Conservation (phyloP, 2,113 vertebrate species). For the Ophthalmolycus amberensis region DNA sequence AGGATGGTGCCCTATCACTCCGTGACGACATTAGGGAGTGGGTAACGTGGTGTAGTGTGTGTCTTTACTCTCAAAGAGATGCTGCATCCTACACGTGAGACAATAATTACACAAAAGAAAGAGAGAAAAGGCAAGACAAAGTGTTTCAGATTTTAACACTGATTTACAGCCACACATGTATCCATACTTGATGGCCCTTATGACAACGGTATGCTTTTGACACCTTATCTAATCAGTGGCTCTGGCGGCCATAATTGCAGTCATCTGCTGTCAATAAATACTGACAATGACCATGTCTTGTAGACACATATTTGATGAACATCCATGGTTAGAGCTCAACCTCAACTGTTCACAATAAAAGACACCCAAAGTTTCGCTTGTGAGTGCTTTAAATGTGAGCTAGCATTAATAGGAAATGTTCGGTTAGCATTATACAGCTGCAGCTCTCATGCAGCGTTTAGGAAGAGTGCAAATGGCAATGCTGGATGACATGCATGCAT, state of each 20-base stretch:
- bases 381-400: background rate
- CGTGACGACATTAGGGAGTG: conserved; percentile 76
- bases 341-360: background rate
- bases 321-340: background rate
- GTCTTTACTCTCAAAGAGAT: conserved; percentile 58
- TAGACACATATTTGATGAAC: background rate
- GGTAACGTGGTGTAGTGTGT: conserved; percentile 27
- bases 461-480: background rate
- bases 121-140: background rate
- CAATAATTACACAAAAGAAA: conserved; percentile 22
- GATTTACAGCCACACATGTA: background rate
- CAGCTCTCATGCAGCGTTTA: background rate
- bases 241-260: background rate
- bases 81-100: conserved; percentile 50
- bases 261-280: background rate
- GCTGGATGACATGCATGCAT: background rate
- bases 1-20: conserved; percentile 74
- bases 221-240: background rate
- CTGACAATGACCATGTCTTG: background rate
- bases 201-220: background rate
- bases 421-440: background rate
- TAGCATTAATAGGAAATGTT: background rate
- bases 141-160: background rate
- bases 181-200: background rate
- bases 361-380: background rate